A percentile compares a stretch with the other conserved stretches of the same genome.
These are phyloP conservation scores for Strigamia maritima DNA, from an alignment of 2,888 invertebrate genomes.

Conservation along the genomic window DNA sequence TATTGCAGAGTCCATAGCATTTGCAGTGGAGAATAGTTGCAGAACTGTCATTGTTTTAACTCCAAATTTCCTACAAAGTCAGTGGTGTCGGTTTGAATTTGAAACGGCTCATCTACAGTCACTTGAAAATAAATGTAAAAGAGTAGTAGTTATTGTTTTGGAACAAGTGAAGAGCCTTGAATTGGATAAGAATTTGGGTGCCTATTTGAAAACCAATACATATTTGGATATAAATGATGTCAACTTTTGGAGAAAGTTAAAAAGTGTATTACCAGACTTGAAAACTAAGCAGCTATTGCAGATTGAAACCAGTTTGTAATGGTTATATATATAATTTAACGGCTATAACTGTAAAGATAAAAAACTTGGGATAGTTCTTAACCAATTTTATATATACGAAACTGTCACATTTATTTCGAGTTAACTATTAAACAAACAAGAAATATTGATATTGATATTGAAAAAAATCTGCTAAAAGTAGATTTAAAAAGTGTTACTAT, in stretches of 20 bases:
- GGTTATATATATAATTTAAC: no score
- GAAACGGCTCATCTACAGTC: constrained; percentile 68
- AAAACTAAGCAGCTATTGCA: neutral
- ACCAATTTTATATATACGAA: no score
- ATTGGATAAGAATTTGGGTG: constrained; percentile 66
- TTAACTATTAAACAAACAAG: no score
- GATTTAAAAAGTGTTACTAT: no score
- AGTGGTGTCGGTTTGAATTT: constrained; percentile 74
- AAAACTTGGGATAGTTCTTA: no score
- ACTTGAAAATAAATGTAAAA: constrained; percentile 63
- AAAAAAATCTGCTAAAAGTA: no score
- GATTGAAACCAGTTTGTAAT: no score
- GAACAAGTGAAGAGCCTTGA: constrained; percentile 60
- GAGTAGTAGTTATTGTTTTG: constrained; percentile 69
- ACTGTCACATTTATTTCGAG: no score
- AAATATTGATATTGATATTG: no score
- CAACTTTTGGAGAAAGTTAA: constrained; percentile 75
- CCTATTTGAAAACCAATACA: constrained; percentile 71
- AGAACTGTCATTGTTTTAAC: constrained; percentile 68
- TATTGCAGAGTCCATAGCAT: constrained; percentile 66
- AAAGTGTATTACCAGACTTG: constrained; percentile 66
- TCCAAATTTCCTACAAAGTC: constrained; percentile 66
- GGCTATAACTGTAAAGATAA: no score
- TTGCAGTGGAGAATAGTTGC: constrained; percentile 67
- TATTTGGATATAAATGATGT: constrained; percentile 78